These are phyloP conservation scores for Eunapius fragilis DNA, from an alignment of 37 sponge, comb jelly and placozoan species.

Conservation along the genomic window DNA sequence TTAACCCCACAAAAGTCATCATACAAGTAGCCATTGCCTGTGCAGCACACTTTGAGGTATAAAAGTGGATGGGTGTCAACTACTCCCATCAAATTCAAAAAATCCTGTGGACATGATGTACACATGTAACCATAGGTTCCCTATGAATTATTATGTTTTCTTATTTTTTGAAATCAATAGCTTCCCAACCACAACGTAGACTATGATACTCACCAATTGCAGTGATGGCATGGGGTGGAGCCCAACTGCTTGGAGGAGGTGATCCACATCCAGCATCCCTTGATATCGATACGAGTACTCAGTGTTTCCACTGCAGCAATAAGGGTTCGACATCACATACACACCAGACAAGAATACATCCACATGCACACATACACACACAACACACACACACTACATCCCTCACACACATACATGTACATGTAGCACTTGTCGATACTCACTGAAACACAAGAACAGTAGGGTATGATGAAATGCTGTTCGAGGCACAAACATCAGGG, in stretches of 20 bases:
- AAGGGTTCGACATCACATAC: not conserved
- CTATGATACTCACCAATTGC: not conserved
- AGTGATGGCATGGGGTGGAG: not conserved
- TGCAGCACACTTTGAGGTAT: too few species aligned
- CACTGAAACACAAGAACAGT: constrained; percentile 42
- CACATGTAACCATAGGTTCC: too few species aligned
- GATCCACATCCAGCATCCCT: constrained; percentile 34
- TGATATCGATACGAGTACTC: not conserved
- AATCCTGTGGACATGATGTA: too few species aligned
- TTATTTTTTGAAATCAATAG: too few species aligned
- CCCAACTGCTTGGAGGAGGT: constrained; percentile 29
- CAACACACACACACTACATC: not conserved
- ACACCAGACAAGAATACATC: not conserved
- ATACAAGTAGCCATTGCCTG: too few species aligned
- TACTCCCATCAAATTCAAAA: too few species aligned
- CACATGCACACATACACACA: not conserved
- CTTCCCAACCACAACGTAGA: not conserved
- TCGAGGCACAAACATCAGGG: constrained; percentile 59
- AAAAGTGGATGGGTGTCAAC: too few species aligned
- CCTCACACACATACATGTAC: not conserved
- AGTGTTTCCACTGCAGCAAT: not conserved
- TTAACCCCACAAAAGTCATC: too few species aligned
- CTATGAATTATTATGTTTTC: too few species aligned
- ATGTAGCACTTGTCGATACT: not conserved
- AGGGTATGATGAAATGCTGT: constrained; percentile 42